Evolutionary conservation across 2,797 vertebrate genomes (phyloP).

Genomic region (Pantherophis alleghaniensis): DNA sequence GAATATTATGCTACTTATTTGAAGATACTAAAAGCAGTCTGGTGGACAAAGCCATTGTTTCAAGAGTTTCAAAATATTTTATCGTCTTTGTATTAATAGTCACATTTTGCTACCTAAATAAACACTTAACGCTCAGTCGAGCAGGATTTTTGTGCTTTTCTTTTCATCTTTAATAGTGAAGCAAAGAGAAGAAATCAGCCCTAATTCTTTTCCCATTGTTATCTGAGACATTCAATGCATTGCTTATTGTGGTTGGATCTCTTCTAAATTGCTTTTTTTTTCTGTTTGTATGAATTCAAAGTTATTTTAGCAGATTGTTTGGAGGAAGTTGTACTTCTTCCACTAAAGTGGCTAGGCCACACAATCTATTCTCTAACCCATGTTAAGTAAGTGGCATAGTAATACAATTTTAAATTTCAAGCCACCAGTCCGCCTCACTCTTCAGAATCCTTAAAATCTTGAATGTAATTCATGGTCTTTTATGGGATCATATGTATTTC

Average conservation of each 20-base stretch:
- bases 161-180: background rate
- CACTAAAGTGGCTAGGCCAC: background rate
- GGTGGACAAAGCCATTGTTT: background rate
- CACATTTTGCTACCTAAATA: background rate
- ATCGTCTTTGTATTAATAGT: background rate
- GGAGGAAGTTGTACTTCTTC: background rate
- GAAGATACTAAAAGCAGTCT: background rate
- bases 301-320: background rate
- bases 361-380: background rate
- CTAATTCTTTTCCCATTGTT: background rate
- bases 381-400: background rate
- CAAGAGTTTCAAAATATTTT: background rate
- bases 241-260: background rate
- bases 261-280: background rate
- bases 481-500: background rate
- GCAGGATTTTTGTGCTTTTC: background rate
- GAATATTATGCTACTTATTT: background rate
- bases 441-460: background rate
- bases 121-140: background rate
- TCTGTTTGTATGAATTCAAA: background rate
- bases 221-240: background rate
- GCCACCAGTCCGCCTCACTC: background rate
- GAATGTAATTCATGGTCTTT: background rate
- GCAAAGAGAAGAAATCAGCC: background rate
- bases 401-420: background rate